Base-by-base conservation (phyloP, 2,797 vertebrate genomes). In the Scomberomorus guttatus region DNA sequence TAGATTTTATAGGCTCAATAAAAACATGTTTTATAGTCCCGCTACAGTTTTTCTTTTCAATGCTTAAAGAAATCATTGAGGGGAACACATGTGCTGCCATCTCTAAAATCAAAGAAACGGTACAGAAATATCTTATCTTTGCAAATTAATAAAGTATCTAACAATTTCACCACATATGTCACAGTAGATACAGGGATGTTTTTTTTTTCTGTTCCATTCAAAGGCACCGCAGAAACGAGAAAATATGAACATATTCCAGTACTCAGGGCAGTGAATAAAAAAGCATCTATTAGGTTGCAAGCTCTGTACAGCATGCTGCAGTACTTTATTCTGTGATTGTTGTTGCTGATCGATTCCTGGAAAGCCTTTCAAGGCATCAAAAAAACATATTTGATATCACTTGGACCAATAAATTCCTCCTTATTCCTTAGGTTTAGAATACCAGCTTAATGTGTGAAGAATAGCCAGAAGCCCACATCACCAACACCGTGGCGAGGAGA, bases 1-100 rank as follows among this genome's bases (percentile, higher is more conserved):
- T 39, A 51, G 70, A 51, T 46, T 79, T 60, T 71, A 77, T 66
- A 59, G 63, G 51, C 50, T 79, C 48, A 58, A 55, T 84, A 72
- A 88, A 68, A 77, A 57, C 17, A 32, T 51, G 52, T 72, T 75
- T 77, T 75, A 63, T 61, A 71, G 20, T 29, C 46, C 5, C 29
- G 57, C 55, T 57, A 32, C 29, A 64, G 6, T 32, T 46, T 17
- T 32, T 72, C 24, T 42, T 22, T 65, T 66, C 13, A 66, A 12
- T 50, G 20, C 54, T 79, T 29, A 68, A 82, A 64, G 12, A 74
- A 64, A 72, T 62, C 8, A 69, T 39, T 83, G 27, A 67, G 5
- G 44, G 42, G 56, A 63, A 68, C 25, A 56, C 8, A 39, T 54
- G 6, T 32, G 6, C 6, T 32, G 29, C 29, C n/a, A 54, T 78